Percentiles rank a stretch among this genome's conserved stretches.
phyloP scores from a whole-genome alignment of 64 coral and sea anemone species.

The Catalaphyllia jardinei region DNA sequence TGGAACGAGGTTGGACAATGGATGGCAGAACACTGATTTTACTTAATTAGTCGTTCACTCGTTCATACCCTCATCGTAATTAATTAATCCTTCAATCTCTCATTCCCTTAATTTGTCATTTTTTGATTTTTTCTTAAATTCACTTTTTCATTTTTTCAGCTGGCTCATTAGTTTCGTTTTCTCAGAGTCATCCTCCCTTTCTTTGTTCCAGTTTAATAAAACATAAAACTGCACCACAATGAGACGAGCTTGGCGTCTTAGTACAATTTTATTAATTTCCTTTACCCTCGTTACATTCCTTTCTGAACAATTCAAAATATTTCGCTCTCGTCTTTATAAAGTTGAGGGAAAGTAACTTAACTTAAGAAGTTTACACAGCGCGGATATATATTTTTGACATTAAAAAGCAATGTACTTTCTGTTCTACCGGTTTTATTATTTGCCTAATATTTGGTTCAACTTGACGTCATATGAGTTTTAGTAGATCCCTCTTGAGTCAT shows the following conservation, averaged over 20 bases:
- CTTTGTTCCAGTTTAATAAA: not conserved
- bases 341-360: not conserved
- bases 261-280: not conserved
- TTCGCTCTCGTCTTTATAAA: conserved; percentile 9
- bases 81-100: not conserved
- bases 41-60: not conserved
- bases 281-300: conserved; percentile 6
- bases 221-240: not conserved
- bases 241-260: not conserved
- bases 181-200: not conserved
- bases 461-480: not conserved
- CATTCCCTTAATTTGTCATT: not conserved
- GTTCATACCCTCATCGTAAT: not conserved
- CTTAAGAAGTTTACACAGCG: not conserved
- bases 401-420: not conserved
- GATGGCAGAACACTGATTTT: no score
- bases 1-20: no score
- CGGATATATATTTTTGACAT: not conserved
- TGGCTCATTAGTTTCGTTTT: no score
- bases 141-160: not conserved
- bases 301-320: conserved; percentile 16
- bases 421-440: not conserved
- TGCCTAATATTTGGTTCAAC: not conserved
- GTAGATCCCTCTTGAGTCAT: not conserved
- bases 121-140: not conserved